Conservation (phyloP, 2,888 invertebrate genomes). For the Pristionchus arcanus region DNA sequence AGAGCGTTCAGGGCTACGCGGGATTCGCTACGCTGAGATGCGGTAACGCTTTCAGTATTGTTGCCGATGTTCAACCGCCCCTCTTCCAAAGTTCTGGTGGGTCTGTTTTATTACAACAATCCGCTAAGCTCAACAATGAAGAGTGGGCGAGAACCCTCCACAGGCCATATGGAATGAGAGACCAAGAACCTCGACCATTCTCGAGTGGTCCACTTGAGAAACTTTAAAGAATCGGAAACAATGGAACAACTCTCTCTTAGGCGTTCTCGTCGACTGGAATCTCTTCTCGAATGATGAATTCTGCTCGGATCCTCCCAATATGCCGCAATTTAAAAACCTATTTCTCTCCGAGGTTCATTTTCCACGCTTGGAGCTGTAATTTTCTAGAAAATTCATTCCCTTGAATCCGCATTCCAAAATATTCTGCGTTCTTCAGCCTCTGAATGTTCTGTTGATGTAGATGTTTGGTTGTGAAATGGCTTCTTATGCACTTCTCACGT, state of each 20-base stretch:
- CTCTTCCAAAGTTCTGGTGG: background rate
- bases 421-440: too few species aligned
- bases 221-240: background rate
- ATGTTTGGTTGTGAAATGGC: background rate
- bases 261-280: constrained; percentile 54
- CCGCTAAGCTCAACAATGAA: too few species aligned
- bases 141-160: background rate
- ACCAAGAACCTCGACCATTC: background rate
- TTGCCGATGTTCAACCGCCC: constrained; percentile 6
- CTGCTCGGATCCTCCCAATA: constrained; percentile 49
- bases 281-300: constrained; percentile 47
- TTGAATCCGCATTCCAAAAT: background rate
- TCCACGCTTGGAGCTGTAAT: background rate
- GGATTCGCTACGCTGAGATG: background rate
- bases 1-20: background rate
- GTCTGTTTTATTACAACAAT: background rate
- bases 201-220: background rate
- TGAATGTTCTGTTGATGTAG: background rate
- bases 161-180: background rate
- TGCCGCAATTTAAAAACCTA: constrained; percentile 47
- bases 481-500: background rate
- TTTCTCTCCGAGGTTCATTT: constrained; percentile 42
- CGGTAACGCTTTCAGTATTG: background rate
- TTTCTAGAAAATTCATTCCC: background rate
- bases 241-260: background rate